phyloP scores from a whole-genome alignment of 2,888 invertebrate genomes.

The Nezara viridula region DNA sequence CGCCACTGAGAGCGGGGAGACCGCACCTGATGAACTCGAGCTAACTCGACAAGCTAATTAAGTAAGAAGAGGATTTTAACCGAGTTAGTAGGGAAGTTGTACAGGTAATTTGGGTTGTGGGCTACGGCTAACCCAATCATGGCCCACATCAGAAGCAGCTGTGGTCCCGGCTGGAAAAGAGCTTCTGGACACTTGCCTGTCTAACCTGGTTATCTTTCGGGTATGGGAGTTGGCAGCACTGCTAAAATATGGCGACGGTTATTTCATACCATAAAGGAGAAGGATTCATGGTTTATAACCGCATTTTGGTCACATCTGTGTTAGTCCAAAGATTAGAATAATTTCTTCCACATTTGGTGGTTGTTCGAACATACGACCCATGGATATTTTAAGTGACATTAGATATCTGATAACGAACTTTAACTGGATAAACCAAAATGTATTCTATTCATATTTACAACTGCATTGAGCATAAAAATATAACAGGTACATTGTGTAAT shows the following conservation, averaged over 20 bases:
- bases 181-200: neutral
- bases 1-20: neutral
- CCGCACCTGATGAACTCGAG: slow-evolving; percentile 41
- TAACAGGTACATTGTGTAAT: too few relatives aligned
- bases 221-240: neutral
- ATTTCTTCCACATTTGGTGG: too few relatives aligned
- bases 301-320: too few relatives aligned
- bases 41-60: slow-evolving; percentile 47
- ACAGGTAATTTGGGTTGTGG: slow-evolving; percentile 42
- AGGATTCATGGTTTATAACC: neutral
- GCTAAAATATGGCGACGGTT: neutral
- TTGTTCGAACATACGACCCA: too few relatives aligned
- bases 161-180: neutral
- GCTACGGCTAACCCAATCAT: neutral
- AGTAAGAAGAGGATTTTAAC: slow-evolving; percentile 49
- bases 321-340: too few relatives aligned
- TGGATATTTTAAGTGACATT: too few relatives aligned
- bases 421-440: too few relatives aligned
- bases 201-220: neutral
- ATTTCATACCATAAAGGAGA: neutral
- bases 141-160: slow-evolving; percentile 18
- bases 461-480: too few relatives aligned
- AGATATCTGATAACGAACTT: too few relatives aligned
- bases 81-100: slow-evolving; percentile 30
- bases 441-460: too few relatives aligned